Conservation (phyloP, 1,140 invertebrate species). For the Frieseomelitta varia region DNA sequence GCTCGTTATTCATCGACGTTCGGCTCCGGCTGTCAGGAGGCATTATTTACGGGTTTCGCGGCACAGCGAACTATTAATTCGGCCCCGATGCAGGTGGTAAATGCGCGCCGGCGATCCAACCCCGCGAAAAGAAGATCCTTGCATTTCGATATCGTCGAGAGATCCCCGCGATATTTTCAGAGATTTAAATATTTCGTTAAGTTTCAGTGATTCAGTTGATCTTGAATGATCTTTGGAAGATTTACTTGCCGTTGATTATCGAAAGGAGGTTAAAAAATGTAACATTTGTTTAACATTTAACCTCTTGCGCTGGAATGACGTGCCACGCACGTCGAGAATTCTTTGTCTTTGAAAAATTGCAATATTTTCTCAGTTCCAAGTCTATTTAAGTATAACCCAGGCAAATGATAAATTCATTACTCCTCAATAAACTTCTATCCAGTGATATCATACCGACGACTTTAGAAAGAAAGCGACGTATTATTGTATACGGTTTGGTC, state of each 20-base stretch:
- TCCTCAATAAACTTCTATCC: no score
- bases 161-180: no score
- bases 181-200: neutral
- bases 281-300: neutral
- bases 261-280: neutral
- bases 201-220: neutral
- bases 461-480: no score
- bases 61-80: constrained; percentile 69
- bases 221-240: neutral
- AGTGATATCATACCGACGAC: no score
- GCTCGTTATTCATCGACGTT: constrained; percentile 71
- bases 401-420: no score
- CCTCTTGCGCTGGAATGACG: no score
- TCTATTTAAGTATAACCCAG: no score
- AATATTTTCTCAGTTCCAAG: no score
- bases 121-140: constrained; percentile 8
- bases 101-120: constrained; percentile 40
- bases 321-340: no score
- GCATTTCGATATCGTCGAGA: no score
- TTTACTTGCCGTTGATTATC: neutral
- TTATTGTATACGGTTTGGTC: no score
- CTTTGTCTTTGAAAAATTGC: no score
- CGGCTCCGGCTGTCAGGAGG: constrained; percentile 67
- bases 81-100: constrained; percentile 67
- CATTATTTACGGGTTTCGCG: constrained; percentile 71